phyloP scores from a whole-genome alignment of 37 sponge, comb jelly and placozoan genomes.

The Ephydatia muelleri region DNA sequence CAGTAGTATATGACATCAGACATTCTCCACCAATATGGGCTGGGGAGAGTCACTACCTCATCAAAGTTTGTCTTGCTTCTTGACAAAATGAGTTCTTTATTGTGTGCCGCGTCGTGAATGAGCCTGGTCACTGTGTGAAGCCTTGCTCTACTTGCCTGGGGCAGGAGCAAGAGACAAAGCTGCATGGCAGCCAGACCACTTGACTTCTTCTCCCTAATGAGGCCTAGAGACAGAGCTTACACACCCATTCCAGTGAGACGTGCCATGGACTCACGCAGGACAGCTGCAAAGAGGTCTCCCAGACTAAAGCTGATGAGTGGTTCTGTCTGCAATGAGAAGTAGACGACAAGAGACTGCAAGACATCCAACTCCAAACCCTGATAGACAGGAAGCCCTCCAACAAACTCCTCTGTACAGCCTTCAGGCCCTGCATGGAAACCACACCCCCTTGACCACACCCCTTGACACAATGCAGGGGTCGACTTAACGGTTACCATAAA shows the following conservation, averaged over 20 bases:
- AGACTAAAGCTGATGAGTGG: slow-evolving; percentile 45
- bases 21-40: too few species aligned
- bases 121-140: slow-evolving; percentile 47
- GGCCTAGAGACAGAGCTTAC: not conserved
- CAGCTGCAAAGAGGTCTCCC: slow-evolving; percentile 51
- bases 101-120: slow-evolving; percentile 46
- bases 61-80: slow-evolving; percentile 27
- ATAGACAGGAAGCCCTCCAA: slow-evolving; percentile 50
- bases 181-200: slow-evolving; percentile 38
- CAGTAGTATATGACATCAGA: not conserved
- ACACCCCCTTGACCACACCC: not conserved
- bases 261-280: slow-evolving; percentile 18
- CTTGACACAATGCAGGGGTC: not conserved
- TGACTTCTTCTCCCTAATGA: slow-evolving; percentile 4
- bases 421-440: slow-evolving; percentile 48
- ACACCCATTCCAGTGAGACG: not conserved
- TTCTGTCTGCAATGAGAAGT: slow-evolving; percentile 35
- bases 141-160: slow-evolving; percentile 25
- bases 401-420: slow-evolving; percentile 37
- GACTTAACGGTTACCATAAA: too few species aligned
- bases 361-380: slow-evolving; percentile 63
- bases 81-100: slow-evolving; percentile 43
- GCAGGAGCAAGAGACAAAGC: slow-evolving; percentile 55
- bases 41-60: not conserved
- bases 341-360: slow-evolving; percentile 41